phyloP scores from a whole-genome alignment of 2,113 vertebrate species.

The Fregata magnificens region DNA sequence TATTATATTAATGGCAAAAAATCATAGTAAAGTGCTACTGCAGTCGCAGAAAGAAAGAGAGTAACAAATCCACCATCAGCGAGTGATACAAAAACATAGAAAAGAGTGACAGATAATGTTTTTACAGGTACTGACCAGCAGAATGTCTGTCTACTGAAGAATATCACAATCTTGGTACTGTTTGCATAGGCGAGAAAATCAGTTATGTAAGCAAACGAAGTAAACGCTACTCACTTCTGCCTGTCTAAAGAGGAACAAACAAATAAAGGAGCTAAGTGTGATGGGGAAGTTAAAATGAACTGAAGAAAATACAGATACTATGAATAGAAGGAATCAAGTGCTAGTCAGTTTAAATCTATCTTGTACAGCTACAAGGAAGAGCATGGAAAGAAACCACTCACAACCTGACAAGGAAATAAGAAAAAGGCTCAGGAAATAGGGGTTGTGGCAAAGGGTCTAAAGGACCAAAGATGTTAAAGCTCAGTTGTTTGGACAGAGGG shows the following conservation, averaged over 20 bases:
- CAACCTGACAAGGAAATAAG: not conserved
- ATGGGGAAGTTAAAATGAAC: not conserved
- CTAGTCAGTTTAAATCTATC: not conserved
- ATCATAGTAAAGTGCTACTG: not conserved
- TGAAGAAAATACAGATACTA: not conserved
- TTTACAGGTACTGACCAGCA: not conserved
- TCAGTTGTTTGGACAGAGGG: not conserved
- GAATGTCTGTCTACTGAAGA: not conserved
- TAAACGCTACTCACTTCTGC: not conserved
- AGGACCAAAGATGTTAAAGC: not conserved
- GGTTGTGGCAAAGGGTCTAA: not conserved
- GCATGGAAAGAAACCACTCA: not conserved
- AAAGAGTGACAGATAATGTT: not conserved
- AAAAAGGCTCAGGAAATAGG: not conserved
- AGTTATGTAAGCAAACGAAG: not conserved
- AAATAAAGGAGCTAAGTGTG: not conserved
- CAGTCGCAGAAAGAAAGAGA: not conserved
- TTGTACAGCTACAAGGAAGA: not conserved
- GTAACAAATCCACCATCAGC: not conserved
- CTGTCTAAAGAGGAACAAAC: not conserved
- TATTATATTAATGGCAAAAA: not conserved
- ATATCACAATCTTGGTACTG: not conserved
- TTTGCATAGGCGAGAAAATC: constrained; percentile 10
- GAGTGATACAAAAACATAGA: not conserved
- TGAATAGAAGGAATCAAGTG: not conserved